Base-by-base conservation (phyloP, 2,113 vertebrate species). In the Grallaria varia region DNA sequence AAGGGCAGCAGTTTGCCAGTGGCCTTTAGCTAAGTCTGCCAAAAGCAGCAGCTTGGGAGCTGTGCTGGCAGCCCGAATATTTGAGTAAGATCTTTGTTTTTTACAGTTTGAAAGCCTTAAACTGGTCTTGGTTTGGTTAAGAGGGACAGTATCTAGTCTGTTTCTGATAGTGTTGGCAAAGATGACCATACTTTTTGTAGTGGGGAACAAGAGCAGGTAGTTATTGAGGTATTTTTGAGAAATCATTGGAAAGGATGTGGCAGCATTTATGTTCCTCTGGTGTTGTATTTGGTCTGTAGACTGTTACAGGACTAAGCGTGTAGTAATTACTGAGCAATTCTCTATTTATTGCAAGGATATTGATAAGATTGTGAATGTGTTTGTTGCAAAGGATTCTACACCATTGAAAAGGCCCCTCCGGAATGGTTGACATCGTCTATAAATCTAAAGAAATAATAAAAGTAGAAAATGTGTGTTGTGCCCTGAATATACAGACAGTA, bases 391-490 rank as follows among this genome's bases (percentile, higher is more conserved):
- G 49, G 42, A 47, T 35, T 76, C 15, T 58, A 59, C 14, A 35
- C 17, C 23, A n/a, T 49, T 55, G 40, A 64, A 89, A 64, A 92
- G 55, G 44, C 27, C 76, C 35, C 79, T 74, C 47, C 0, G 30
- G 89, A 95, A 64, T 78, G 44, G 35, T 66, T 94, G 87, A 84
- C 22, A 69, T 37, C 59, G 52, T 56, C 49, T 89, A 44, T 78
- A 91, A 93, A 91, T 92, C 77, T 72, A 40, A 95, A 78, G 73
- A 84, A 95, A 93, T 78, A 92, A 92, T 79, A 76, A 76, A 93
- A 68, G 30, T 23, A 72, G 80, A 64, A 89, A 64, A 82, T 44
- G 5, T n/a, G 10, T 68, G 67, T 67, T 84, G 66, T 80, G 52
- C 68, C 59, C 11, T 16, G 76, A 87, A 56, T 67, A 84, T 20